phyloP scores from a whole-genome alignment of 2,888 invertebrate species.

The Campoletis raptor region DNA sequence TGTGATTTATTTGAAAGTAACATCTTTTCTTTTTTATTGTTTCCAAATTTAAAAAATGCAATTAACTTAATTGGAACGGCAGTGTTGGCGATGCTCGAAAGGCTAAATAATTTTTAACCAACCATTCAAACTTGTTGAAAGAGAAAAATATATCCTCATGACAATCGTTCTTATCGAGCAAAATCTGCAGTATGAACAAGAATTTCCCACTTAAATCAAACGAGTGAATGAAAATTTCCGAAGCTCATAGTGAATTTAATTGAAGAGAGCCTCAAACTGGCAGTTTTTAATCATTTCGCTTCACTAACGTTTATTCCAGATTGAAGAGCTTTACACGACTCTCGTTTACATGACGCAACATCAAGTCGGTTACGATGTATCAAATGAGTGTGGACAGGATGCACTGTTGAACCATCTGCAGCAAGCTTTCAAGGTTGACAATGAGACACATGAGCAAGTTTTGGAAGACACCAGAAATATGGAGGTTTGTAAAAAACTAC shows the following conservation, averaged over 20 bases:
- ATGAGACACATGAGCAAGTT: slow-evolving; percentile 90
- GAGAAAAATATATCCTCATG: not conserved
- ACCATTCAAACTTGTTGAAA: not conserved
- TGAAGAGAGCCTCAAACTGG: slow-evolving; percentile 18
- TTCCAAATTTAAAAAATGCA: not conserved
- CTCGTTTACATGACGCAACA: slow-evolving; percentile 93
- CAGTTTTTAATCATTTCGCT: slow-evolving; percentile 53
- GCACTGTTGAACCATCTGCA: slow-evolving; percentile 91
- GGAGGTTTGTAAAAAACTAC: slow-evolving; percentile 85
- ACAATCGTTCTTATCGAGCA: slow-evolving; percentile 11
- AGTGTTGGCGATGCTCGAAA: not conserved
- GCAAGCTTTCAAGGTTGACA: slow-evolving; percentile 92
- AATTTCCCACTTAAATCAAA: slow-evolving; percentile 33
- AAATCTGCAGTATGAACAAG: not conserved
- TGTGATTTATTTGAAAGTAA: not conserved
- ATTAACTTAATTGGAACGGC: not conserved
- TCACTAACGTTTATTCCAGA: slow-evolving; percentile 85
- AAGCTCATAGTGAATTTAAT: slow-evolving; percentile 32
- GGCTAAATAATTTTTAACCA: not conserved
- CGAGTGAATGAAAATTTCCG: slow-evolving; percentile 22
- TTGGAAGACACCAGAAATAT: slow-evolving; percentile 90
- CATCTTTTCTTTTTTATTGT: not conserved
- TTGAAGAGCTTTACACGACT: slow-evolving; percentile 94
- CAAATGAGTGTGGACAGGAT: slow-evolving; percentile 89
- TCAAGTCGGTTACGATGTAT: slow-evolving; percentile 93